Base-by-base conservation (phyloP, 2,888 invertebrate species). In the Unio delphinus region DNA sequence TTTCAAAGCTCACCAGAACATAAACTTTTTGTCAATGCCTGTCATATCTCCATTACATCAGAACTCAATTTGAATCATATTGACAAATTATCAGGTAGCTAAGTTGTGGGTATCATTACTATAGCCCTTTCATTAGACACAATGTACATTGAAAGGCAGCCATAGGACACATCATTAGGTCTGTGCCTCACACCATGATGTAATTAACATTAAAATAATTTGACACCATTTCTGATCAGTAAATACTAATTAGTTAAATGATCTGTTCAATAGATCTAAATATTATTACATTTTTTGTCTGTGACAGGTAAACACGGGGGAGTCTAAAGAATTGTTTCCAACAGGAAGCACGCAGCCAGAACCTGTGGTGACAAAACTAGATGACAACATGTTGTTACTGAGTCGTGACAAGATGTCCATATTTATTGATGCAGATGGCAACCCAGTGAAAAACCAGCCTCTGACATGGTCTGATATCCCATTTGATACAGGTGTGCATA, bases 391-490 rank as follows among this genome's bases (percentile, higher is more conserved):
- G 28, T 83, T 97, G 87, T 94, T 95, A 8, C 92, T 98, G 55
- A 95, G 96, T 0, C 93, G 96, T 83, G 97, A 98, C 89, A 94
- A 94, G 62, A 95, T 95, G 83, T 94, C 96, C 0, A 95, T 97
- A 73, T 92, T 97, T 5, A 94, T 97, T 69, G 94, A 96, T 88
- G 93, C 94, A 30, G 92, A 92, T 60, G 94, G 94, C 30, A 92
- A 92, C 80, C 92, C 94, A 64, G 93, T 93, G 70, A 93, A 92
- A 88, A 94, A 93, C 88, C 93, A 94, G 89, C 93, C 94, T n/a
- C 82, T 88, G 26, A 94, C 94, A 86, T 96, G 96, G 96, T 92
- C 93, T 5, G 95, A 95, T 85, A 92, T 94, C 34, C 95, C 96
- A 17, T 90, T 93, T 23, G 80, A 81, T 28, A 82, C 89, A 74